Evolutionary conservation across 2,888 invertebrate genomes (phyloP), one percentile per base, ranked within the genome.

Genomic region (Melitaea athalia): DNA sequence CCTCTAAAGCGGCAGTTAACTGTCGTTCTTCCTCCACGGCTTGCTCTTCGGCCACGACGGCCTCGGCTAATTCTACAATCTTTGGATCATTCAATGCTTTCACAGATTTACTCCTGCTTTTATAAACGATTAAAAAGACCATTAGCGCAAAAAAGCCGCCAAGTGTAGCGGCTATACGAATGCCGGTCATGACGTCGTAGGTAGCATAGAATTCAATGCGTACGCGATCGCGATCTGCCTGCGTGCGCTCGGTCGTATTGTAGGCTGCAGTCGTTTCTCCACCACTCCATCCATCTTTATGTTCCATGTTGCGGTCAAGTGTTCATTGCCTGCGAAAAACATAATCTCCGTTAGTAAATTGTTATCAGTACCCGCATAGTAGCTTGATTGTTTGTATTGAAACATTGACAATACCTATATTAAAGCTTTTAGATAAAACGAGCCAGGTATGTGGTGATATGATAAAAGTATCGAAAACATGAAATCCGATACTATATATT

Each of bases 141-240:
- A 98, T 98, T 80, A 98, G 94, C 74, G 96, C 96, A 91, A 98
- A 98, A 90, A 98, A 97, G 79, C 97, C 97, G 79, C 98, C 97
- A 64, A 98, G 93, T 4, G 98, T 98, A 77, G 97, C 97, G 78
- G 98, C 98, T 88, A 98, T 98, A 75, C 98, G 95, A 74, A 98
- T 95, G 76, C 98, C 98, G 79, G 98, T 98, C 97, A 97, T 98
- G 87, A 96, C 96, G 94, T 98, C 97, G 91, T 98, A 98, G 49
- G 97, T 97, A 79, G 96, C 95, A 93, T 97, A 97, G 92, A 97
- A 98, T 85, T 96, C 96, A 79, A 95, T 94, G 81, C 96, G 95
- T 79, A 95, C 94, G 80, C 95, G 94, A 84, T 96, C 95, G 67
- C 95, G 94, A 79, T 95, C 94, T 77, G 92, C 90, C 74, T 86